Evolutionary conservation across 2,888 invertebrate genomes (phyloP), one percentile per base, ranked within the genome.

Genomic region (Linnaemya vulpina): DNA sequence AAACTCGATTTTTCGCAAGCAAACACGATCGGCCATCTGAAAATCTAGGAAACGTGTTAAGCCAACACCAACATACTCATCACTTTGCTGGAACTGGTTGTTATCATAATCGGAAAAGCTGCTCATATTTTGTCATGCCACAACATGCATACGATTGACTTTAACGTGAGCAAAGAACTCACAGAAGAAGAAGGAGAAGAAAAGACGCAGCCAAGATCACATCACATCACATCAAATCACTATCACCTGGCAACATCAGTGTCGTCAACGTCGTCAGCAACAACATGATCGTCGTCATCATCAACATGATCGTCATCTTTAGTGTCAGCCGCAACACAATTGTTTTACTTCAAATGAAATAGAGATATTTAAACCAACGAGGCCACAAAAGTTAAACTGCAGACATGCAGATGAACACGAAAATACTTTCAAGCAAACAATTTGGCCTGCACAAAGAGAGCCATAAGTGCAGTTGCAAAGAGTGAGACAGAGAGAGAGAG

Each of bases 121-220:
- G 62, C 68, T 73, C 68, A 74, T 71, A 79, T 25, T 71, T 71
- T 76, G 75, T 75, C 75, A 84, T 65, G 79, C 70, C 71, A 79
- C 63, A 43, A 65, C 11, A 40, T 30, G 51, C 20, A 43, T 13
- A 8, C 46, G 43, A 46, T 51, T 62, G 65, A 58, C 46, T 49
- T 20, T 46, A 46, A 58, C 25, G 40, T 30, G 60, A 67, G 67
- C 43, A 11, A 60, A 67, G 74, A 74, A 80, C 74, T 80, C 15
- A 46, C 58, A 51, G 5, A 30, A 30, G 3, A n/a, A n/a, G n/a
- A n/a, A n/a, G n/a, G n/a, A n/a, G n/a, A n/a, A 49, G 20, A 75
- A 53, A 35, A 43, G 40, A n/a, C n/a, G n/a, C n/a, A n/a, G n/a
- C n/a, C 17, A 40, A 68, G 11, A 11, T 17, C 22, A 60, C 46